These are phyloP conservation scores for Leptoteleia sp. DNA, from an alignment of 1,140 invertebrate genomes.

Conservation along the genomic window DNA sequence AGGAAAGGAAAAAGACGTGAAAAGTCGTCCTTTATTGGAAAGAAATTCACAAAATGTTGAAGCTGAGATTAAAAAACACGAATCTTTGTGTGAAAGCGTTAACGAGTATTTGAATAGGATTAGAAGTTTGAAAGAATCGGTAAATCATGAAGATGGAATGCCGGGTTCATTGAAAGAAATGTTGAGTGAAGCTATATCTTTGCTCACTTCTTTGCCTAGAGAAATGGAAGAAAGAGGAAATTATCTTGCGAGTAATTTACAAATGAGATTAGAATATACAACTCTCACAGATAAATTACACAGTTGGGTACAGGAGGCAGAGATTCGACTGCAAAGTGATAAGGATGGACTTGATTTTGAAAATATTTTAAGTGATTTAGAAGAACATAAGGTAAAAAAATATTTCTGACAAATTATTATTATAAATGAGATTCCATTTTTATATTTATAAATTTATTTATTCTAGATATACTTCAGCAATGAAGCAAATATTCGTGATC, in stretches of 20 bases:
- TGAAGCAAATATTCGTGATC: constrained; percentile 88
- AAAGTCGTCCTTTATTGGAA: constrained; percentile 90
- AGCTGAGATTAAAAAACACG: constrained; percentile 90
- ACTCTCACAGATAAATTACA: constrained; percentile 88
- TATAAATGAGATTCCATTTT: too few relatives aligned
- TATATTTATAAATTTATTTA: too few relatives aligned
- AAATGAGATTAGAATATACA: constrained; percentile 88
- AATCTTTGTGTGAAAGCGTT: constrained; percentile 86
- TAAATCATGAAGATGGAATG: constrained; percentile 88
- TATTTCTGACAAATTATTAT: too few relatives aligned
- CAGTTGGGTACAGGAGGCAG: constrained; percentile 92
- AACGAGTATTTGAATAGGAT: constrained; percentile 87
- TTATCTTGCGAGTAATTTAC: constrained; percentile 90
- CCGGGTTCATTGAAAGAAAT: constrained; percentile 90
- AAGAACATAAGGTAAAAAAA: constrained; percentile 88
- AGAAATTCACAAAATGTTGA: constrained; percentile 90
- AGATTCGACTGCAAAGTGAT: constrained; percentile 87
- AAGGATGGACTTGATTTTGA: constrained; percentile 94
- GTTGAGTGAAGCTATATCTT: constrained; percentile 89
- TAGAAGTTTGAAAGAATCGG: constrained; percentile 85
- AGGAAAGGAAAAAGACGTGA: constrained; percentile 90
- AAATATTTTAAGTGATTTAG: constrained; percentile 89
- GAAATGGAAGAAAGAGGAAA: constrained; percentile 90
- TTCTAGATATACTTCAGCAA: constrained; percentile 88
- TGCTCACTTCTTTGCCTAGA: constrained; percentile 88